A percentile compares a stretch with the other conserved stretches of the same genome.
These are phyloP conservation scores for Nomia melanderi DNA, from an alignment of 1,140 invertebrate species.

Conservation along the genomic window DNA sequence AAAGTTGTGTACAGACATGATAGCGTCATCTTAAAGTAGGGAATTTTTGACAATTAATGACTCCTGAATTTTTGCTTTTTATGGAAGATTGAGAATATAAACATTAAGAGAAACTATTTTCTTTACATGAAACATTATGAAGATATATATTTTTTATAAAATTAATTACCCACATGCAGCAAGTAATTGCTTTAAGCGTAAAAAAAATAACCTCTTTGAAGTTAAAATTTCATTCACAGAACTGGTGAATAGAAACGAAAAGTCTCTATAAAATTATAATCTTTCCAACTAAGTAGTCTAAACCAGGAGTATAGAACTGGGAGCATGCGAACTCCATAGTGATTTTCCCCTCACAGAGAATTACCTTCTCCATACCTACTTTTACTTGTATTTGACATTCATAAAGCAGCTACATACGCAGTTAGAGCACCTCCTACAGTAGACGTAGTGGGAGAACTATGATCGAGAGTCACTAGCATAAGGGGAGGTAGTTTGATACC, in stretches of 20 bases:
- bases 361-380: too few relatives aligned
- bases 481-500: too few relatives aligned
- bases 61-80: neutral
- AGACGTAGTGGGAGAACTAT: too few relatives aligned
- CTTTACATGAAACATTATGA: too few relatives aligned
- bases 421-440: too few relatives aligned
- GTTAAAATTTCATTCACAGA: neutral
- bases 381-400: too few relatives aligned
- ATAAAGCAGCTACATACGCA: too few relatives aligned
- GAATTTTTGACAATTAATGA: neutral
- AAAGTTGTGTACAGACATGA: neutral
- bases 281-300: neutral
- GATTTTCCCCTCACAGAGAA: too few relatives aligned
- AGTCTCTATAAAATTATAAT: constrained; percentile 16
- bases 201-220: neutral
- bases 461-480: too few relatives aligned
- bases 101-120: neutral
- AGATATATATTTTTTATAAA: neutral
- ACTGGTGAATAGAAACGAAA: constrained; percentile 5
- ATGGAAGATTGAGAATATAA: too few relatives aligned
- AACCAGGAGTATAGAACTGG: too few relatives aligned
- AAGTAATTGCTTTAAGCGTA: neutral
- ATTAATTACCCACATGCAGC: neutral
- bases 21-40: constrained; percentile 8
- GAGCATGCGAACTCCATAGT: too few relatives aligned